phyloP scores from a whole-genome alignment of 2,888 invertebrate species.

The Fragum fragum region DNA sequence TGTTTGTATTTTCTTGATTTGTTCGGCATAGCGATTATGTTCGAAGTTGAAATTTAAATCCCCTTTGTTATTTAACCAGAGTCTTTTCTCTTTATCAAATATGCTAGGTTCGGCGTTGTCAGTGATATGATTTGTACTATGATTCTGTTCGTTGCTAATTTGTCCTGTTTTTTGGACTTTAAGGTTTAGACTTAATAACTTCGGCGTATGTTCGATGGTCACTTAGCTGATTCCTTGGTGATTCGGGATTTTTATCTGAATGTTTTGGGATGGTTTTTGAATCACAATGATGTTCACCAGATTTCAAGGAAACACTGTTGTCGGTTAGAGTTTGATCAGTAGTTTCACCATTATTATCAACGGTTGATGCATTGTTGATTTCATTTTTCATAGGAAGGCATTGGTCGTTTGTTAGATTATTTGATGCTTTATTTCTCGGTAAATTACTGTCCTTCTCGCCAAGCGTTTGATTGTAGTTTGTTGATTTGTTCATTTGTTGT shows the following conservation, averaged over 20 bases:
- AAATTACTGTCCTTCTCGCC: no score
- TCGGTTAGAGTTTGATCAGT: no score
- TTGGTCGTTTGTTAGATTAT: background rate
- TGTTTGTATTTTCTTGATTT: background rate
- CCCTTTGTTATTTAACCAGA: background rate
- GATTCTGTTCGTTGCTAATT: no score
- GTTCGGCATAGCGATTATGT: background rate
- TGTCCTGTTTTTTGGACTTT: no score
- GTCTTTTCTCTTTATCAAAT: background rate
- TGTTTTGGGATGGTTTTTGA: no score
- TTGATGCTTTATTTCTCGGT: background rate
- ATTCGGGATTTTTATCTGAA: background rate
- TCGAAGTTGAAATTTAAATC: background rate
- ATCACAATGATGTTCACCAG: no score
- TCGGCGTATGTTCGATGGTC: background rate
- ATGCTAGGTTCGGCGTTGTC: background rate
- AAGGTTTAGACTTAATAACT: background rate
- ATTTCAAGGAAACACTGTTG: no score
- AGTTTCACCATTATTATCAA: background rate
- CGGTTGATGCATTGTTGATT: background rate
- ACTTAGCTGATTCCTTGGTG: background rate
- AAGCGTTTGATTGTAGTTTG: no score
- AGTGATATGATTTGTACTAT: background rate
- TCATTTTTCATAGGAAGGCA: background rate
- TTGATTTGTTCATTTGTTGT: no score